A percentile compares a stretch with the other conserved stretches of the same genome.
These are phyloP conservation scores for Pachypsylla venusta DNA, from an alignment of 1,140 invertebrate species.

Conservation along the genomic window DNA sequence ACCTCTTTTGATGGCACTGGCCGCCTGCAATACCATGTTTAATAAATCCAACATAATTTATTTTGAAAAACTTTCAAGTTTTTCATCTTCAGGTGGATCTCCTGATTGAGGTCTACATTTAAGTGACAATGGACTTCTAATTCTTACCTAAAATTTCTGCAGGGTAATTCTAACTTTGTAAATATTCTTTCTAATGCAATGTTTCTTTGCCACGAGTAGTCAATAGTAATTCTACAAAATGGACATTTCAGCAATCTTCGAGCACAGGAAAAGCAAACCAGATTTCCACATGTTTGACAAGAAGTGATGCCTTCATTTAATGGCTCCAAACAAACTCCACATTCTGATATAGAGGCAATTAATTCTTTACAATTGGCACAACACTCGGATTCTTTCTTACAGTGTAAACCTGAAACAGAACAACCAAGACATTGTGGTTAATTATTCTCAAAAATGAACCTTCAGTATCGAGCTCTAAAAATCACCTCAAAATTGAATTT, in stretches of 20 bases:
- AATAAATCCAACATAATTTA: constrained; percentile 2
- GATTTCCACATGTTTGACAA: constrained; percentile 17
- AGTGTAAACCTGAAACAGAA: neutral
- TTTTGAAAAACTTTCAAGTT: too few relatives aligned
- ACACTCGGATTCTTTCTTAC: constrained; percentile 1
- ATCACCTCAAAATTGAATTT: too few relatives aligned
- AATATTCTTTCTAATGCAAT: constrained; percentile 15
- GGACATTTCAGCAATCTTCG: constrained; percentile 14
- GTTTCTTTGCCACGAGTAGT: constrained; percentile 9
- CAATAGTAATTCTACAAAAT: constrained; percentile 11
- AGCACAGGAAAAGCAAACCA: constrained; percentile 16
- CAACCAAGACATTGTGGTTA: too few relatives aligned
- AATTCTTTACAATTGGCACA: constrained; percentile 16
- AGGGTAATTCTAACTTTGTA: constrained; percentile 16
- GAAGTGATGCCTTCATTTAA: constrained; percentile 14
- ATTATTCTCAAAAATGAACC: too few relatives aligned
- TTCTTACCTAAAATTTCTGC: constrained; percentile 13
- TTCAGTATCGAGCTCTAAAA: too few relatives aligned
- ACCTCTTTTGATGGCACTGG: neutral
- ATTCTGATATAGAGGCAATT: constrained; percentile 14
- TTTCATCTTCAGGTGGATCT: too few relatives aligned
- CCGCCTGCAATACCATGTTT: neutral
- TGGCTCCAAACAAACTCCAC: constrained; percentile 14
- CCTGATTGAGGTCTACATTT: too few relatives aligned
- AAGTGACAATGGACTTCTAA: neutral